These are phyloP conservation scores for Odontomachus brunneus DNA, from an alignment of 1,140 invertebrate species.

Conservation along the genomic window DNA sequence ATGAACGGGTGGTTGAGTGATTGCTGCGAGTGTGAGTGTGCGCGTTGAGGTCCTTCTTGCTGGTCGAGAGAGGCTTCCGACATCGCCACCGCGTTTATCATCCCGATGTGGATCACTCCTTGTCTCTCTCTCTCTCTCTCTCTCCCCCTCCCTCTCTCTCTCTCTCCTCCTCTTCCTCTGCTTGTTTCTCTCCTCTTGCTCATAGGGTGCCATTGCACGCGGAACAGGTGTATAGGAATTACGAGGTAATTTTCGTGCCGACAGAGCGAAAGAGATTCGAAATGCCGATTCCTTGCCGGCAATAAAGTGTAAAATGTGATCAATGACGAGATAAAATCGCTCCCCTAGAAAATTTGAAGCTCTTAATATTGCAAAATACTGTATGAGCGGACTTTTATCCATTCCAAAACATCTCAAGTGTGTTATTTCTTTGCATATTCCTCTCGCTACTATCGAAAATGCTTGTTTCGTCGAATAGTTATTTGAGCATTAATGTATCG, in stretches of 20 bases:
- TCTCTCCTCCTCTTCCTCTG: not conserved
- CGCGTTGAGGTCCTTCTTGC: conserved; percentile 3
- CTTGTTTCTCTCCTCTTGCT: not conserved
- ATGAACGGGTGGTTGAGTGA: conserved; percentile 28
- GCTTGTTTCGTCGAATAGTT: too few species aligned
- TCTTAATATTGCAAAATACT: too few species aligned
- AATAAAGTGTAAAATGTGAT: not conserved
- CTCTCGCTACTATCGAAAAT: too few species aligned
- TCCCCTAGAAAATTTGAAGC: too few species aligned
- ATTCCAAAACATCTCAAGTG: too few species aligned
- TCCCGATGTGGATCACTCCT: not conserved
- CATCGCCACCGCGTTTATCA: conserved; percentile 11
- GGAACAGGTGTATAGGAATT: not conserved
- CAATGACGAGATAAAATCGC: too few species aligned
- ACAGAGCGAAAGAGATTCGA: not conserved
- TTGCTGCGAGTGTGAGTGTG: conserved; percentile 47
- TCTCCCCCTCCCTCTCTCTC: not conserved
- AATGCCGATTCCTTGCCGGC: not conserved
- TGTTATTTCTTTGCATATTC: too few species aligned
- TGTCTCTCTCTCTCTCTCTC: not conserved
- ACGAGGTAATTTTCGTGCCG: not conserved
- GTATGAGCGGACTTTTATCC: too few species aligned
- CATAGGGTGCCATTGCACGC: not conserved
- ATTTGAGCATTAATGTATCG: not conserved
- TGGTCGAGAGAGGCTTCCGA: conserved; percentile 5